Conservation (phyloP, 2,888 invertebrate genomes). For the Apamea sordens region DNA sequence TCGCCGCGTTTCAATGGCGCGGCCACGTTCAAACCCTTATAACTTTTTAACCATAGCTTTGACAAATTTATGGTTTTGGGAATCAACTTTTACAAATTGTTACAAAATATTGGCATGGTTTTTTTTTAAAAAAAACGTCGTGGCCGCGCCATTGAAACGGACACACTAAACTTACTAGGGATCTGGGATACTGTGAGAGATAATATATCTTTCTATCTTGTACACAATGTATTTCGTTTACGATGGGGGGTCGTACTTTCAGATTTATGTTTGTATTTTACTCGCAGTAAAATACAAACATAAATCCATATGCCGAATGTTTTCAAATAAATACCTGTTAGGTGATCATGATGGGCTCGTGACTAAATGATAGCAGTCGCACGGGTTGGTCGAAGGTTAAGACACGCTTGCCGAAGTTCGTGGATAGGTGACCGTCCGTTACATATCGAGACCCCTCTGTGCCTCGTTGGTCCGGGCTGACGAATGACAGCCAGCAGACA, state of each 20-base stretch:
- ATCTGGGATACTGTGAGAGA: neutral
- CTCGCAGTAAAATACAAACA: too few species aligned
- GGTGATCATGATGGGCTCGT: neutral
- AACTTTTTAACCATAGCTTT: too few species aligned
- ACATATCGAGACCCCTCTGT: neutral
- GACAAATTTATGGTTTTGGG: too few species aligned
- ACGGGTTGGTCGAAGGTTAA: neutral
- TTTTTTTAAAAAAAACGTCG: too few species aligned
- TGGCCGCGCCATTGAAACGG: too few species aligned
- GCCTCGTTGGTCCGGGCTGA: neutral
- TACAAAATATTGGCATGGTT: too few species aligned
- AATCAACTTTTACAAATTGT: too few species aligned
- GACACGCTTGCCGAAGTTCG: too few species aligned
- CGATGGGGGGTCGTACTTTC: neutral
- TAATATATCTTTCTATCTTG: conserved; percentile 15
- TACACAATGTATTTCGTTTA: conserved; percentile 15
- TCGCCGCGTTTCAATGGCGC: too few species aligned
- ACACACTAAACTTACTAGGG: conserved; percentile 6
- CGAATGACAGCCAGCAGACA: too few species aligned
- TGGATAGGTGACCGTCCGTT: too few species aligned
- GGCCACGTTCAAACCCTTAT: too few species aligned
- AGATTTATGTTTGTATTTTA: conserved; percentile 13
- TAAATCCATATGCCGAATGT: neutral
- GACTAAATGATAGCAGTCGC: neutral
- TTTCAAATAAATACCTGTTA: neutral